phyloP scores from a whole-genome alignment of 2,888 invertebrate genomes.

The Lymantria monacha region DNA sequence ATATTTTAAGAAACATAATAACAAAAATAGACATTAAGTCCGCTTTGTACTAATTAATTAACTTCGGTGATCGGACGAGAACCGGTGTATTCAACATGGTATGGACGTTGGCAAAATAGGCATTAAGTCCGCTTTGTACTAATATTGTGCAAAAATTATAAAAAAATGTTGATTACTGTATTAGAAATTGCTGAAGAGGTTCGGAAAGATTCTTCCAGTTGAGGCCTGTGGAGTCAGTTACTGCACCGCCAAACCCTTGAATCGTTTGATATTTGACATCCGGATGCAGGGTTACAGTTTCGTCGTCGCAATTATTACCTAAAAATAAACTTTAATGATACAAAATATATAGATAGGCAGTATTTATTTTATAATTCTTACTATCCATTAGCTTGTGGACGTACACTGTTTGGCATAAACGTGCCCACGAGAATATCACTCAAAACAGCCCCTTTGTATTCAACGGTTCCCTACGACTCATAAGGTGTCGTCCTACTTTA shows the following conservation, averaged over 20 bases:
- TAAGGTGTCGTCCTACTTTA: no score
- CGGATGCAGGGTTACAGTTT: conserved; percentile 16
- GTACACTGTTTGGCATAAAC: no score
- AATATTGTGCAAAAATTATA: no score
- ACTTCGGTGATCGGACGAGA: conserved; percentile 76
- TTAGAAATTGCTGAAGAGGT: conserved; percentile 50
- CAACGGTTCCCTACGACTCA: no score
- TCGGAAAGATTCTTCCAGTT: conserved; percentile 83
- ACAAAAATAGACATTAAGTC: no score
- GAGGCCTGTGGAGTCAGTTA: conserved; percentile 87
- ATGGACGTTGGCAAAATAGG: conserved; percentile 62
- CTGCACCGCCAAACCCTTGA: conserved; percentile 91
- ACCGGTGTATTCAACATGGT: conserved; percentile 71
- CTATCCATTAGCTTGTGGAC: no score
- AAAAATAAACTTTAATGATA: neutral
- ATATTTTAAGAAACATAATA: no score
- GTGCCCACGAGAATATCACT: no score
- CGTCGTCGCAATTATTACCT: neutral
- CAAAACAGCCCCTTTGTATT: no score
- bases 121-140: no score
- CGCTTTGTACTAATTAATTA: no score
- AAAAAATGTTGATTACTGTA: conserved; percentile 25
- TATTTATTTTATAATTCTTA: no score
- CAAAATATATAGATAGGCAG: neutral
- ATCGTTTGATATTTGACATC: conserved; percentile 82